Base-by-base conservation (phyloP, 2,888 invertebrate genomes). In the Oscheius sp. region DNA sequence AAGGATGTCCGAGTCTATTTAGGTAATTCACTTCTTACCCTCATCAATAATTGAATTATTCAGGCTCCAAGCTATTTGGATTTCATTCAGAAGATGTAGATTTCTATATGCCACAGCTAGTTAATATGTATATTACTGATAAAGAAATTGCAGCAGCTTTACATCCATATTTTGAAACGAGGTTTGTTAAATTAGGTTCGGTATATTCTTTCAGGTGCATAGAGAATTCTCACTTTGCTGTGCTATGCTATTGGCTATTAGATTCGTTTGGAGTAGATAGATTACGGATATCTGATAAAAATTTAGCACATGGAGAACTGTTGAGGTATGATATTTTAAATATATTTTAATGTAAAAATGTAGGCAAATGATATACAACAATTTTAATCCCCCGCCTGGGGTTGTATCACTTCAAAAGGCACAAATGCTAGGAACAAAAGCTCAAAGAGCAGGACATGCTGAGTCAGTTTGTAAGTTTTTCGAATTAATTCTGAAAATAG, bases 71-170 rank as follows among this genome's bases (percentile, higher is more conserved):
- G 89, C 91, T 98, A 89, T 97, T 97, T 89, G 94, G 93, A 88
- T 97, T 97, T 88, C 91, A 92, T 33, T 91, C 93, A 87, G 90
- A 90, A 77, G 95, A 96, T 81, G 95, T 97, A 75, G 96, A 98
- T 89, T 94, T 96, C 88, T 98, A 96, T 89, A 91, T 98, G 87
- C 97, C 97, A 55, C 98, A 98, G 89, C 89, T 98, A 86, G 92
- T 98, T 86, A 94, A 94, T 86, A 95, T 98, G 94, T 98, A 96
- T 88, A 93, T 97, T 88, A 95, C 96, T 89, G 94, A 96, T 92
- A 93, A 93, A 85, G 96, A 96, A 87, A 92, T 96, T 80, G 96
- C 97, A 66, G 96, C 97, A 90, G 94, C 93, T 78, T 89, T 93
- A 69, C 92, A 93, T 89, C 92, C 93, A 5, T 93, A 93, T 88